Conservation (phyloP, 2,797 vertebrate species). For the Pseudopleuronectes americanus region DNA sequence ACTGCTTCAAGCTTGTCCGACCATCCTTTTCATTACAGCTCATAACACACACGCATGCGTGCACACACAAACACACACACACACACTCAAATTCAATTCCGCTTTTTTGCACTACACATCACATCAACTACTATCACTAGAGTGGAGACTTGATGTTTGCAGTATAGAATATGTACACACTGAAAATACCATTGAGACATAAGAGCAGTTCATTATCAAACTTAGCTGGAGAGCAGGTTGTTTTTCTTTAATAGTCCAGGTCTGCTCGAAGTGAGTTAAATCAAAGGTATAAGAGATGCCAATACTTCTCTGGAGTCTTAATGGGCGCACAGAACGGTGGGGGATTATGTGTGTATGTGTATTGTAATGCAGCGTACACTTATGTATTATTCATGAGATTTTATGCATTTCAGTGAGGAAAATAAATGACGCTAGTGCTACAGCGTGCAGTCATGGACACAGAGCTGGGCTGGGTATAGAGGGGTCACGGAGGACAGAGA, state of each 20-base stretch:
- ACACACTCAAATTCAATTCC: conserved; percentile 5
- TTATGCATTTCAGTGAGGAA: conserved; percentile 9
- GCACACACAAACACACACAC: conserved; percentile 15
- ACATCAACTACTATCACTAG: background rate
- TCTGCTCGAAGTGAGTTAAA: conserved; percentile 17
- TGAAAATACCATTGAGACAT: background rate
- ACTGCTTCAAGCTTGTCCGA: conserved; percentile 51
- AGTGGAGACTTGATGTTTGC: background rate
- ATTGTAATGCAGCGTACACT: background rate
- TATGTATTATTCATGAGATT: conserved; percentile 14
- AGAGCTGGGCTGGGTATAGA: conserved; percentile 19
- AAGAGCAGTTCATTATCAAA: conserved; percentile 14
- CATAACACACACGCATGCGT: conserved; percentile 20
- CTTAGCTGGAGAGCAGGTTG: conserved; percentile 8
- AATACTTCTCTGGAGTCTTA: background rate
- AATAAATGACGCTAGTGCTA: conserved; percentile 16
- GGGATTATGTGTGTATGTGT: background rate
- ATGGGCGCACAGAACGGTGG: background rate
- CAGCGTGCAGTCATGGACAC: conserved; percentile 14
- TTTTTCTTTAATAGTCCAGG: background rate
- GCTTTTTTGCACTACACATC: background rate
- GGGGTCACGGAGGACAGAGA: conserved; percentile 59
- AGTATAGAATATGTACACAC: background rate
- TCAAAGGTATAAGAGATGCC: background rate
- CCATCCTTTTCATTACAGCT: conserved; percentile 52